These are phyloP conservation scores for Graptemys geographica DNA, from an alignment of 2,797 vertebrate species.

Conservation along the genomic window DNA sequence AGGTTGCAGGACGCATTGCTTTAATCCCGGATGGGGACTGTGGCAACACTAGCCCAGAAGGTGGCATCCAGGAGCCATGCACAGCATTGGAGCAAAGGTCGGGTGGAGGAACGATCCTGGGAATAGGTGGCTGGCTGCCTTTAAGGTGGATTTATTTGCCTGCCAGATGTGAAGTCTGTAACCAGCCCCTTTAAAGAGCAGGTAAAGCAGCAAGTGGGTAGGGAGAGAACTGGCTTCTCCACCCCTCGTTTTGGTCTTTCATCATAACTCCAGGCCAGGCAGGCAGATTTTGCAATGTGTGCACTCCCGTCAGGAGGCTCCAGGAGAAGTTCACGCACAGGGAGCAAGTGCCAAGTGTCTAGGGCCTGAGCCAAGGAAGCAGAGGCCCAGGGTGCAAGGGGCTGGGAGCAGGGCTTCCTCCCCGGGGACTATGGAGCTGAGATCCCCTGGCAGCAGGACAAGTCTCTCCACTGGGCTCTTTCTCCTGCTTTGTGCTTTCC, in stretches of 20 bases:
- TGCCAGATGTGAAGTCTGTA: slow-evolving; percentile 78
- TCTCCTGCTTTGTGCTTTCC: slow-evolving; percentile 65
- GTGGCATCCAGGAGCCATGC: slow-evolving; percentile 60
- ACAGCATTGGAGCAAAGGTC: slow-evolving; percentile 47
- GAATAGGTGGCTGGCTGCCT: slow-evolving; percentile 68
- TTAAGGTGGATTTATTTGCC: slow-evolving; percentile 78
- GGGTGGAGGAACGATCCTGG: slow-evolving; percentile 58
- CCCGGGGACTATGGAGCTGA: slow-evolving; percentile 42
- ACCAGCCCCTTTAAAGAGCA: slow-evolving; percentile 75
- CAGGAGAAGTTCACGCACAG: slow-evolving; percentile 45
- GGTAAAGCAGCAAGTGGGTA: slow-evolving; percentile 68
- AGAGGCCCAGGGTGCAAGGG: background rate
- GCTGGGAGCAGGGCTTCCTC: slow-evolving; percentile 10
- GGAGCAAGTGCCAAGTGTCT: background rate
- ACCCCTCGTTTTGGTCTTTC: slow-evolving; percentile 76
- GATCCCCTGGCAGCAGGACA: background rate
- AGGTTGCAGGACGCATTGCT: accelerated
- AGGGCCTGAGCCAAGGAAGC: slow-evolving; percentile 41
- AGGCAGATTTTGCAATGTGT: slow-evolving; percentile 69
- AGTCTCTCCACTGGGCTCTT: slow-evolving; percentile 33
- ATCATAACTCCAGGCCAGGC: slow-evolving; percentile 74
- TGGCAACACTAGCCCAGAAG: slow-evolving; percentile 56
- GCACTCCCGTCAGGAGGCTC: slow-evolving; percentile 50
- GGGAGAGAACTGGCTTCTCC: slow-evolving; percentile 59
- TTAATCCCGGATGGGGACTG: background rate